A percentile compares a stretch with the other conserved stretches of the same genome.
phyloP scores from a whole-genome alignment of 2,113 vertebrate genomes.

The Garra rufa region DNA sequence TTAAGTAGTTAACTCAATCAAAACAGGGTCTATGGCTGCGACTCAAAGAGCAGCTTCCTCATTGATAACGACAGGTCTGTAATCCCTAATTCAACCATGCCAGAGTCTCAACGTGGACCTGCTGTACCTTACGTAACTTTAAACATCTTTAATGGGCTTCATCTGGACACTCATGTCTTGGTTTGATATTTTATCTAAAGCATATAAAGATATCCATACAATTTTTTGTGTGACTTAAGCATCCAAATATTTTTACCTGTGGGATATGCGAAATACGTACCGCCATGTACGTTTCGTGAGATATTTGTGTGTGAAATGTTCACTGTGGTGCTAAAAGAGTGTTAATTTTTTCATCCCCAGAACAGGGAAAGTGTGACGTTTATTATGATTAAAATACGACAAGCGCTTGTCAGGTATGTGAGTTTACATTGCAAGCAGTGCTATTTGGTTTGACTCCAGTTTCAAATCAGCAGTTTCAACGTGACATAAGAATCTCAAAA shows the following conservation, averaged over 20 bases:
- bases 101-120: background rate
- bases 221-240: background rate
- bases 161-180: background rate
- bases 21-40: background rate
- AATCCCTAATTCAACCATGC: slow-evolving; percentile 5
- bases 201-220: background rate
- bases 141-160: background rate
- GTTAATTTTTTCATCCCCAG: no score
- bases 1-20: slow-evolving; percentile 27
- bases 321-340: no score
- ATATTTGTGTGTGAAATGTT: no score
- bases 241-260: background rate
- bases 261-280: no score
- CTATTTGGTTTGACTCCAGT: background rate
- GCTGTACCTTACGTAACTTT: background rate
- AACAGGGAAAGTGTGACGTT: no score
- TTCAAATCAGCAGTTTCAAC: background rate
- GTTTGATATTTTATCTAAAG: background rate
- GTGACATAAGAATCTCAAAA: background rate
- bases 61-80: slow-evolving; percentile 18
- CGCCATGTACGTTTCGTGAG: no score
- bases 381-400: background rate
- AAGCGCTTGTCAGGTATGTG: background rate
- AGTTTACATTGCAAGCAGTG: background rate
- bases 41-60: background rate